phyloP scores from a whole-genome alignment of 2,888 invertebrate genomes.

The Perithous albicinctus region DNA sequence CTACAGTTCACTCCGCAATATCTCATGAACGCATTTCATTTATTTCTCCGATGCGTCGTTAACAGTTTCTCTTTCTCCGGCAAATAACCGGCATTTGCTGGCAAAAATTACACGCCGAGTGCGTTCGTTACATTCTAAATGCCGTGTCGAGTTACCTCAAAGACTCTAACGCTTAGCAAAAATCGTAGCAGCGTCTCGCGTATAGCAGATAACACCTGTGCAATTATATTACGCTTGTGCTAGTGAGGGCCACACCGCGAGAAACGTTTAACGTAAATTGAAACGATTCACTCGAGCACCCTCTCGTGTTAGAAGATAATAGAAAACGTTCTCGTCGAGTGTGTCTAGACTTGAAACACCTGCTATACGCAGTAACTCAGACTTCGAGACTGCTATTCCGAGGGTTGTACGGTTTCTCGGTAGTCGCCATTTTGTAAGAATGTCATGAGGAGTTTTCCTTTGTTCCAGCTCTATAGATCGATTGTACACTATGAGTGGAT shows the following conservation, averaged over 20 bases:
- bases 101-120: background rate
- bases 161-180: background rate
- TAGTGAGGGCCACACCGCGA: conserved; percentile 49
- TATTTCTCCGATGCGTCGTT: no score
- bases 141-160: conserved; percentile 7
- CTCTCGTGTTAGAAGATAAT: conserved; percentile 68
- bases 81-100: background rate
- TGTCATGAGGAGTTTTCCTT: conserved; percentile 49
- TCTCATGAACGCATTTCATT: background rate
- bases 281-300: conserved; percentile 64
- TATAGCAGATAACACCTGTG: conserved; percentile 48
- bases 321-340: conserved; percentile 56
- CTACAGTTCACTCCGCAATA: background rate
- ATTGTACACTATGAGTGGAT: conserved; percentile 40
- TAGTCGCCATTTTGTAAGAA: conserved; percentile 60
- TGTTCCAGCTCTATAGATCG: conserved; percentile 57
- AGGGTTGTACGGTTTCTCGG: conserved; percentile 30
- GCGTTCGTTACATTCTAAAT: background rate
- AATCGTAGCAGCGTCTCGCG: conserved; percentile 24
- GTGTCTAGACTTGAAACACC: conserved; percentile 47
- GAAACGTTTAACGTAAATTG: conserved; percentile 65
- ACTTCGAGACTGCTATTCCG: conserved; percentile 18
- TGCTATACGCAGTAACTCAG: conserved; percentile 32
- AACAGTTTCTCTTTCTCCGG: background rate
- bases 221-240: conserved; percentile 41